These are phyloP conservation scores for Pollimyrus isidori DNA, from an alignment of 2,113 vertebrate species.

Conservation along the genomic window DNA sequence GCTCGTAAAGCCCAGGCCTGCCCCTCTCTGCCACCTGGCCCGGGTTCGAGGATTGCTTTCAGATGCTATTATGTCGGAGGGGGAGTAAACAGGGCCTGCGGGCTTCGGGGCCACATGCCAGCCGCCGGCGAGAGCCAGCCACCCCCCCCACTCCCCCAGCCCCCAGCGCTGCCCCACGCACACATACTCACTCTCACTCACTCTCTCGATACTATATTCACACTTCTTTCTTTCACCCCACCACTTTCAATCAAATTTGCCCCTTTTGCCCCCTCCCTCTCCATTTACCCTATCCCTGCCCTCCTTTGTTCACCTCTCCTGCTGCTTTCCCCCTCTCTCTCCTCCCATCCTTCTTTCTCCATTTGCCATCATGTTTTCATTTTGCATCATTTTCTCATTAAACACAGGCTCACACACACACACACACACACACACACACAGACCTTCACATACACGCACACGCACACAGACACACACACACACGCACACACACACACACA, in stretches of 20 bases:
- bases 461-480: too few relatives aligned
- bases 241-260: background rate
- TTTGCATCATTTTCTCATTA: too few relatives aligned
- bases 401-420: too few relatives aligned
- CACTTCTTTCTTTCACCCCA: background rate
- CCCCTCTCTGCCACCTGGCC: background rate
- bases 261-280: background rate
- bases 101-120: constrained; percentile 29
- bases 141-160: too few relatives aligned
- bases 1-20: constrained; percentile 19
- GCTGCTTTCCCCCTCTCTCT: background rate
- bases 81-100: constrained; percentile 25
- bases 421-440: background rate
- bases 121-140: constrained; percentile 18
- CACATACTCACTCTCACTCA: too few relatives aligned
- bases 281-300: too few relatives aligned
- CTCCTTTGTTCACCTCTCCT: background rate
- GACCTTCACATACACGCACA: constrained; percentile 10
- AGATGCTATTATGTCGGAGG: constrained; percentile 41
- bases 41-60: constrained; percentile 31
- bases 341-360: too few relatives aligned
- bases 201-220: background rate
- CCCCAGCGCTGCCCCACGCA: background rate
- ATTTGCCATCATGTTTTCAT: too few relatives aligned
- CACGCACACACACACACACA: background rate